phyloP scores from a whole-genome alignment of 2,113 vertebrate genomes.

The Notiomystis cincta region DNA sequence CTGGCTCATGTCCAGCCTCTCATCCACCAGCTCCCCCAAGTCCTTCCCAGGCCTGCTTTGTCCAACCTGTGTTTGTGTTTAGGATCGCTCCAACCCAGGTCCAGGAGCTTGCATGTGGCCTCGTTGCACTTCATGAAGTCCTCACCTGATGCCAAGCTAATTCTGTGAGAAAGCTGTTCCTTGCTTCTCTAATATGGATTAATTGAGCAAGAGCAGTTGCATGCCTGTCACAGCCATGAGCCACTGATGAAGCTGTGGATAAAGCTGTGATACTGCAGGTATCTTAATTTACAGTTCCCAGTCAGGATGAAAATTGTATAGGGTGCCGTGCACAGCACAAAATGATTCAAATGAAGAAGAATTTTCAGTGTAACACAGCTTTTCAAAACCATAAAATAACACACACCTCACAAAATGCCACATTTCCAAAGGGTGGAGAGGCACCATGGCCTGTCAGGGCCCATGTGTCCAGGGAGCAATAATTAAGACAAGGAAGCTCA shows the following conservation, averaged over 20 bases:
- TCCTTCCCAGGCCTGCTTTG: neutral
- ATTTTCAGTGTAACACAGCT: neutral
- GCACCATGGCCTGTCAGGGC: neutral
- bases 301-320: neutral
- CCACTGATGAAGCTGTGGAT: neutral
- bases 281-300: neutral
- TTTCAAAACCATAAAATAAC: neutral
- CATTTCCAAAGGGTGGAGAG: neutral
- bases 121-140: neutral
- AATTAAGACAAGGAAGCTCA: neutral
- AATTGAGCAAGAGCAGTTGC: neutral
- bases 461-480: neutral
- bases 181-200: neutral
- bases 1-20: neutral
- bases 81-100: neutral
- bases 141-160: neutral
- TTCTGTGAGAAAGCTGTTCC: neutral
- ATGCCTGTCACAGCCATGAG: neutral
- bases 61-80: neutral
- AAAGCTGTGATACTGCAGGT: neutral
- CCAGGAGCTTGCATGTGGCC: neutral
- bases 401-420: neutral
- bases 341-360: neutral
- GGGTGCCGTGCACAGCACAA: neutral
- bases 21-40: neutral